A percentile compares a stretch with the other conserved stretches of the same genome.
Evolutionary conservation across 2,888 invertebrate species (phyloP).

Genomic region (Erebia aethiops): DNA sequence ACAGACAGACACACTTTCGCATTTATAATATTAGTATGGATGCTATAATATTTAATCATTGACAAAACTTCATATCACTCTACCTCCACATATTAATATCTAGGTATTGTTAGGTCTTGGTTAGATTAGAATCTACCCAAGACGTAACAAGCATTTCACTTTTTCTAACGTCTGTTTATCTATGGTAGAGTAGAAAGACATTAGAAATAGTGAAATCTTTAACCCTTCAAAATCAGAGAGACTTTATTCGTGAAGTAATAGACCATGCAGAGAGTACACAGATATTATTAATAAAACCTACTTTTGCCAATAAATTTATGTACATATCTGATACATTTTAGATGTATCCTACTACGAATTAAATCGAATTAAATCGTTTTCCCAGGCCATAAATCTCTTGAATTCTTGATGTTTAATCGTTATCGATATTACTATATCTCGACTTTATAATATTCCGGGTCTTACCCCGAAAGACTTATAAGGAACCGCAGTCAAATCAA

Average conservation of each 20-base stretch:
- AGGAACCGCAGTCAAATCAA: slow-evolving; percentile 3
- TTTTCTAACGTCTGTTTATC: background rate
- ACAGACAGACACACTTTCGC: too few species aligned
- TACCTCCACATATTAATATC: background rate
- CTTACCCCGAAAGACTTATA: slow-evolving; percentile 12
- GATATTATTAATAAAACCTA: slow-evolving; percentile 14
- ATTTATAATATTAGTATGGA: too few species aligned
- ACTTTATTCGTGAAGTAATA: background rate
- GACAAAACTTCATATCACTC: background rate
- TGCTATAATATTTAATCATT: too few species aligned
- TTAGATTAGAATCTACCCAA: too few species aligned
- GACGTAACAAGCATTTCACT: background rate
- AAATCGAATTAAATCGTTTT: slow-evolving; percentile 3
- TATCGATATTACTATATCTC: slow-evolving; percentile 11
- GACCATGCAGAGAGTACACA: background rate
- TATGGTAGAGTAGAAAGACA: too few species aligned
- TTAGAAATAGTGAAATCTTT: too few species aligned
- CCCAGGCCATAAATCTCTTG: slow-evolving; percentile 19
- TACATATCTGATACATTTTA: slow-evolving; percentile 21
- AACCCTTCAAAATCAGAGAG: background rate
- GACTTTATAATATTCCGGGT: background rate
- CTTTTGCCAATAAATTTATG: slow-evolving; percentile 13
- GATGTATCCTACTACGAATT: slow-evolving; percentile 17
- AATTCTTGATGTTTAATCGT: slow-evolving; percentile 15
- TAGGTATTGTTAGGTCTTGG: too few species aligned